Evolutionary conservation across 2,113 vertebrate genomes (phyloP).

Genomic region (Ammodramus savannarum): DNA sequence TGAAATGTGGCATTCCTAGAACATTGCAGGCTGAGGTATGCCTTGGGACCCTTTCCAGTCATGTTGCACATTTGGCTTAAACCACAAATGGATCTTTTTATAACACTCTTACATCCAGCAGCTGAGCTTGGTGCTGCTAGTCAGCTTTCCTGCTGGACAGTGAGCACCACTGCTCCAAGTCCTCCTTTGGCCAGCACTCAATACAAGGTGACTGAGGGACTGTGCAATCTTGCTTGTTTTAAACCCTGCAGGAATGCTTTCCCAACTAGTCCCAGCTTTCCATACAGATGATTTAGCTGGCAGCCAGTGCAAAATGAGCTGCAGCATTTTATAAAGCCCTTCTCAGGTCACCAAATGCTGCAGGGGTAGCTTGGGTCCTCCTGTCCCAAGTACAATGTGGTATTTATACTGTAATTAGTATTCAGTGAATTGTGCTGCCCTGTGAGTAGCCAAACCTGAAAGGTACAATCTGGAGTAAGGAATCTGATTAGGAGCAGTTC

Average conservation of each 20-base stretch:
- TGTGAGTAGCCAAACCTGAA: neutral
- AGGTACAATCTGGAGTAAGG: neutral
- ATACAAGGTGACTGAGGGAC: neutral
- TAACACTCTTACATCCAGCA: neutral
- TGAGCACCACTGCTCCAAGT: accelerated
- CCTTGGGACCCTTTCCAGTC: neutral
- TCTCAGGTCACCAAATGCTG: neutral
- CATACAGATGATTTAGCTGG: neutral
- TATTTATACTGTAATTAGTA: too few relatives aligned
- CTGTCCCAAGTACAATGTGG: neutral
- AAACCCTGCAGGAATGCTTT: neutral
- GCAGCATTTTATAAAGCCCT: neutral
- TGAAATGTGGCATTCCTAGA: neutral
- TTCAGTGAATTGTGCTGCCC: neutral
- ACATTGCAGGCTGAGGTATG: neutral
- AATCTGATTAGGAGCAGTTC: neutral
- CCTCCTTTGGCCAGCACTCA: neutral
- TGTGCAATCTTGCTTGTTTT: neutral
- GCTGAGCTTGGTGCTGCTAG: neutral
- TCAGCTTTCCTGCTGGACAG: neutral
- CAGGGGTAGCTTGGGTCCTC: neutral
- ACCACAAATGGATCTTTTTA: accelerated
- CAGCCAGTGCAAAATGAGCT: neutral
- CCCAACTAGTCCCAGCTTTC: neutral
- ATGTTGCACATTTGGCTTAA: neutral